Percentiles rank a stretch among this genome's conserved stretches.
Conservation (phyloP, 2,113 vertebrate species). For the Riparia riparia region DNA sequence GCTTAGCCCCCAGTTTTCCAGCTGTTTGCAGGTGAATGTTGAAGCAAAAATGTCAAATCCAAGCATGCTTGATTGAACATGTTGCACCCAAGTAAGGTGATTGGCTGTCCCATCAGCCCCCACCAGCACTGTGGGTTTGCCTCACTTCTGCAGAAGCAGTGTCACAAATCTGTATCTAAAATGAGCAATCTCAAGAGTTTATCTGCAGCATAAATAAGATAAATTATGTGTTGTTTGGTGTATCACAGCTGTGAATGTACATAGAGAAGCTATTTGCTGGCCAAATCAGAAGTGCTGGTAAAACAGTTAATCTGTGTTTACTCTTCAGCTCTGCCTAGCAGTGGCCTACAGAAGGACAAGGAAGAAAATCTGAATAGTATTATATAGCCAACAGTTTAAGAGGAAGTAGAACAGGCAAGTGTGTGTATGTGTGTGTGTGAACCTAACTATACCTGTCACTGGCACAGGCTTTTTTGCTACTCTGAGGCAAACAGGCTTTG, state of each 20-base stretch:
- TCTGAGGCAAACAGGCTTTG: conserved; percentile 41
- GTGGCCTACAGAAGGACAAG: background rate
- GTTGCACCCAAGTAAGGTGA: background rate
- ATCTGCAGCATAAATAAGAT: background rate
- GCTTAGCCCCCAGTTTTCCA: background rate
- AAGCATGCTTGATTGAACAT: background rate
- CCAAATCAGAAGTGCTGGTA: background rate
- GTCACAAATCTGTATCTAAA: background rate
- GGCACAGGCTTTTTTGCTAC: background rate
- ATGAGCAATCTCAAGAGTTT: background rate
- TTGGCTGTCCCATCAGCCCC: fast-evolving
- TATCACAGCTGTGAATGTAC: background rate
- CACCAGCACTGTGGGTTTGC: background rate
- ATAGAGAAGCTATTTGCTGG: background rate
- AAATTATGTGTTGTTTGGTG: background rate
- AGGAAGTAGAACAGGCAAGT: background rate
- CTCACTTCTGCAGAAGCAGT: background rate
- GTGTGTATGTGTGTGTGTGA: background rate
- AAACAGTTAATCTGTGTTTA: conserved; percentile 2
- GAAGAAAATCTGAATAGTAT: background rate
- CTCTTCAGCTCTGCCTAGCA: background rate
- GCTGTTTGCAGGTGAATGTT: background rate
- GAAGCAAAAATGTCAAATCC: background rate
- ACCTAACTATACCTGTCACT: background rate
- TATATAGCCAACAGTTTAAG: background rate